These are phyloP conservation scores for Rhinichthys osculus DNA, from an alignment of 2,797 vertebrate species.

Conservation along the genomic window DNA sequence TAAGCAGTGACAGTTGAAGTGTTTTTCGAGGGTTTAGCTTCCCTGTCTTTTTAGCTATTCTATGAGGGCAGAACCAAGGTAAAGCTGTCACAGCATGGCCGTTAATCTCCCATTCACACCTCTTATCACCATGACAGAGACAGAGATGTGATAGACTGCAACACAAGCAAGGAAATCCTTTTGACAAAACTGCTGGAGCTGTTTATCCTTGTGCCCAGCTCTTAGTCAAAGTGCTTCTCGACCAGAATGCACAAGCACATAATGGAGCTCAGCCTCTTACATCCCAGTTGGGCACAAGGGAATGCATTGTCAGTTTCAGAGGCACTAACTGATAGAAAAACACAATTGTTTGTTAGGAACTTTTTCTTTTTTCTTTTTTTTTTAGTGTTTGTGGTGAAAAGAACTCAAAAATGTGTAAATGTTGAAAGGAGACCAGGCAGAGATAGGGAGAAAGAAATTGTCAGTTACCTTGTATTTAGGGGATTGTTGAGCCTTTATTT, in stretches of 20 bases:
- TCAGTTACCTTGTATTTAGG: neutral
- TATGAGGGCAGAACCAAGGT: constrained; percentile 63
- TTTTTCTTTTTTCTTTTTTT: neutral
- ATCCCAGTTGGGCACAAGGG: constrained; percentile 18
- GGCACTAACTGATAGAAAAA: constrained; percentile 4
- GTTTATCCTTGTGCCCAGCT: constrained; percentile 70
- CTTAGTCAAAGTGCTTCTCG: constrained; percentile 38
- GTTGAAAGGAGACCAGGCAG: neutral
- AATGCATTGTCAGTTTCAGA: constrained; percentile 23
- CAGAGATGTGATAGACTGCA: constrained; percentile 68
- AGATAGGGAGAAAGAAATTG: neutral
- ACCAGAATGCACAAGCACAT: constrained; percentile 40
- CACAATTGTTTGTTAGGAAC: neutral
- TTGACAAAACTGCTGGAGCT: constrained; percentile 71
- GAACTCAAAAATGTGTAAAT: neutral
- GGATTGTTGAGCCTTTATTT: neutral
- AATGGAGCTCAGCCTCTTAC: constrained; percentile 45
- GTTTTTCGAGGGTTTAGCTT: constrained; percentile 51
- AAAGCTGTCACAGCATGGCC: constrained; percentile 58
- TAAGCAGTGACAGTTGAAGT: constrained; percentile 54
- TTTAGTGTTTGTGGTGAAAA: neutral
- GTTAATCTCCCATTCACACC: constrained; percentile 73
- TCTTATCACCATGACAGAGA: constrained; percentile 73
- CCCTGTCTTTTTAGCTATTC: constrained; percentile 60
- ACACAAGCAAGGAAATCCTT: constrained; percentile 69